A percentile compares a stretch with the other conserved stretches of the same genome.
Evolutionary conservation across 2,113 vertebrate genomes (phyloP).

Genomic region (Peucedramus taeniatus): DNA sequence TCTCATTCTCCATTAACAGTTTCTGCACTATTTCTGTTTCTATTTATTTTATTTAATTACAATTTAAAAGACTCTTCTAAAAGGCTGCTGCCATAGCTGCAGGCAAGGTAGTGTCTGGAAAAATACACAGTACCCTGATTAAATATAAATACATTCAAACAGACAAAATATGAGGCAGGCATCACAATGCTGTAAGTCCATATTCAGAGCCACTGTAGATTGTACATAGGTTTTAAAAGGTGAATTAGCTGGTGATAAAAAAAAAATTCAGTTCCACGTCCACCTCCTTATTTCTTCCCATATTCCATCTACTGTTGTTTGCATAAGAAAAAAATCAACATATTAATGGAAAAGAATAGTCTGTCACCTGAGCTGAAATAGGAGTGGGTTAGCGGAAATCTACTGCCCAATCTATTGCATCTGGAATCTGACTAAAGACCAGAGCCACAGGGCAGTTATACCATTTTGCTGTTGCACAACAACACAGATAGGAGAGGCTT

Average conservation of each 20-base stretch:
- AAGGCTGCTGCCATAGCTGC: neutral
- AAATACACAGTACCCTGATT: neutral
- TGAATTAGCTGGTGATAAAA: neutral
- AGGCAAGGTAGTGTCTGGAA: slow-evolving; percentile 1
- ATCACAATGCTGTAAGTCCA: neutral
- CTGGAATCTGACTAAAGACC: slow-evolving; percentile 30
- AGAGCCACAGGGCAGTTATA: neutral
- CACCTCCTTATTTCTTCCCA: neutral
- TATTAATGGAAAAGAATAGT: neutral
- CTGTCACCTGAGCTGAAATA: neutral
- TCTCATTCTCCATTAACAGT: neutral
- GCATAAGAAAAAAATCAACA: neutral
- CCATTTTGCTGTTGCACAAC: neutral
- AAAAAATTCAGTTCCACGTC: neutral
- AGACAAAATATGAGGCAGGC: neutral
- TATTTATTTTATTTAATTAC: slow-evolving; percentile 21
- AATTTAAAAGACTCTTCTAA: neutral
- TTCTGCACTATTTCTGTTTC: neutral
- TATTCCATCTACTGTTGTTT: neutral
- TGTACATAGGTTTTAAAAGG: neutral
- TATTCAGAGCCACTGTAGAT: neutral
- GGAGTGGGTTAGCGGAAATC: neutral
- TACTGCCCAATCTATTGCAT: neutral
- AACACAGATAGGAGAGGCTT: neutral
- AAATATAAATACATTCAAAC: slow-evolving; percentile 29